These are phyloP conservation scores for Addax nasomaculatus DNA, from an alignment of 2,113 vertebrate species.

Conservation along the genomic window DNA sequence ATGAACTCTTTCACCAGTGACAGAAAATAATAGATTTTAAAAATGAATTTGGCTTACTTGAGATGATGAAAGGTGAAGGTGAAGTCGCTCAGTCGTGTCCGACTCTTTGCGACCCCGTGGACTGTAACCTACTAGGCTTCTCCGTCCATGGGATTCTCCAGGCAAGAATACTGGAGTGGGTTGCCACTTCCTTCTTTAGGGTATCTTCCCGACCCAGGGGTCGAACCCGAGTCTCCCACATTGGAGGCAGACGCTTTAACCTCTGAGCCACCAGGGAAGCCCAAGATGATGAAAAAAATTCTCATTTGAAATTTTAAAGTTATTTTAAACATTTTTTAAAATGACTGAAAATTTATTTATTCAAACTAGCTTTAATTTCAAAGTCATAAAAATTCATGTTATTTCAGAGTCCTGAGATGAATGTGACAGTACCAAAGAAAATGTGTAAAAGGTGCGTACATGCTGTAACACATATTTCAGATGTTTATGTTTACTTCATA, in stretches of 20 bases:
- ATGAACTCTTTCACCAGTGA: not conserved
- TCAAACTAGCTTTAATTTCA: slow-evolving; percentile 53
- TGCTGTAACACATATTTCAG: not conserved
- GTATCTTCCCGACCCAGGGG: no score
- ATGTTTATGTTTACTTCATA: not conserved
- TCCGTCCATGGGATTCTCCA: no score
- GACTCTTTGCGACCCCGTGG: no score
- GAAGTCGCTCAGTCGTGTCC: no score
- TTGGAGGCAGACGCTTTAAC: no score
- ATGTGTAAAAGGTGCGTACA: slow-evolving; percentile 82
- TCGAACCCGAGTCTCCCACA: no score
- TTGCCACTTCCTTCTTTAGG: no score
- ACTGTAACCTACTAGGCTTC: no score
- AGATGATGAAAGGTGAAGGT: not conserved
- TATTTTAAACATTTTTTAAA: slow-evolving; percentile 46
- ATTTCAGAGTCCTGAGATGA: slow-evolving; percentile 76
- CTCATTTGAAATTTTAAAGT: slow-evolving; percentile 36
- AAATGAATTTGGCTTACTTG: not conserved
- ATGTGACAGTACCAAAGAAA: slow-evolving; percentile 70
- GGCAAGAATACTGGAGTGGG: no score
- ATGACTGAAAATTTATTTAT: slow-evolving; percentile 25
- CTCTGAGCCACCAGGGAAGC: no score
- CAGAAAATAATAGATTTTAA: not conserved
- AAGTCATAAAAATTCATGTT: slow-evolving; percentile 61
- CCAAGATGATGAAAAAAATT: not conserved